Evolutionary conservation across 2,797 vertebrate genomes (phyloP), one percentile per base, ranked within the genome.

Genomic region (Jordanella pulchra): DNA sequence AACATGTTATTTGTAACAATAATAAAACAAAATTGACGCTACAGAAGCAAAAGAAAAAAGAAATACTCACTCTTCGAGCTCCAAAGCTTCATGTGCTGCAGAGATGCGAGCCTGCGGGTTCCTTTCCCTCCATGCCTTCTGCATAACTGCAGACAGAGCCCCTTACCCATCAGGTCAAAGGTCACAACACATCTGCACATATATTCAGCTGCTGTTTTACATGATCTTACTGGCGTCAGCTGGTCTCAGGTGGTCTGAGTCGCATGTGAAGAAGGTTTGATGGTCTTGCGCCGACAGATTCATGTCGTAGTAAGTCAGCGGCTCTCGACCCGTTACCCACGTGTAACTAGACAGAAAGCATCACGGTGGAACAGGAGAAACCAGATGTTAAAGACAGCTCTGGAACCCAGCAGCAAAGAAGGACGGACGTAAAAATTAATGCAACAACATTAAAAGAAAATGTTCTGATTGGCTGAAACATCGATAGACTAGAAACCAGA

Each of bases 41-140:
- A 17, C 25, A 23, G 55, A 27, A 6, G 27, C n/a, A 48, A 11
- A 11, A 4, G 23, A 7, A 44, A 27, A 17, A 23, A 45, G 30
- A 35, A 12, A 18, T 9, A 96, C 97, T 96, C 93, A 99, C 97
- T 99, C 97, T 87, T 99, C 98, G 56, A 99, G 93, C 89, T 99
- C 97, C 90, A 99, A 95, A 77, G 97, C 97, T 94, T 99, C 97
- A 6, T 99, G 97, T 63, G 97, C 97, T 72, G 97, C 97, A 69
- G 97, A 97, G 93, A 99, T 98, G 72, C 97, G 95, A 85, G 97
- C 97, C 92, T 99, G 97, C 10, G 97, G 97, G 80, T 99, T 99
- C 90, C 97, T 96, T 90, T 99, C 97, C 89, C 97, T 94, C 97
- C 97, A 99, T 14, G 97, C 97, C 92, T 99, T 99, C 84, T 99